A percentile compares a stretch with the other conserved stretches of the same genome.
phyloP scores from a whole-genome alignment of 2,888 invertebrate species.

The Trichogramma evanescens region DNA sequence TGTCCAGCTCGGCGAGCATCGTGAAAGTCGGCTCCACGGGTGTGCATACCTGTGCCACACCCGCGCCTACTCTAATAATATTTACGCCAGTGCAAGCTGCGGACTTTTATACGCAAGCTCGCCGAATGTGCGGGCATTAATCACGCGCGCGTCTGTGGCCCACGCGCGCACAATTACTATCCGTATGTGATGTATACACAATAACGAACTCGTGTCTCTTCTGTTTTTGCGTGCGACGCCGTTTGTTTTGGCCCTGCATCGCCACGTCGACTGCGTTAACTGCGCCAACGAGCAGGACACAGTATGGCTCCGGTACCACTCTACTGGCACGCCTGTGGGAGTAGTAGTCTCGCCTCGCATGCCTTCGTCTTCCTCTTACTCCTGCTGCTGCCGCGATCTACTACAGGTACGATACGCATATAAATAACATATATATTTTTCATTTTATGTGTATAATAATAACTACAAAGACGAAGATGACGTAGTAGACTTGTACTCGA shows the following conservation, averaged over 20 bases:
- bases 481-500: no score
- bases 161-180: background rate
- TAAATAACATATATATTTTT: no score
- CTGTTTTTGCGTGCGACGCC: background rate
- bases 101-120: background rate
- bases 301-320: slow-evolving; percentile 74
- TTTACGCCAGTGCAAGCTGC: no score
- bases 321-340: slow-evolving; percentile 69
- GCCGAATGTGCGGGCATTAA: background rate
- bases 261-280: no score
- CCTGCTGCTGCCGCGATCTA: slow-evolving; percentile 58
- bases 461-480: no score
- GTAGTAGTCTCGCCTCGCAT: slow-evolving; percentile 59
- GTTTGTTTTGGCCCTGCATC: background rate
- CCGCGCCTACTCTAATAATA: no score
- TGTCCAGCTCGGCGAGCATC: no score
- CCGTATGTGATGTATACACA: background rate
- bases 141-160: background rate
- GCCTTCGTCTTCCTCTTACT: slow-evolving; percentile 64
- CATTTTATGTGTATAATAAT: no score
- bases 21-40: no score
- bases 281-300: slow-evolving; percentile 54
- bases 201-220: slow-evolving; percentile 1
- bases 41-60: no score
- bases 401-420: slow-evolving; percentile 54